Conservation (phyloP, 2,888 invertebrate species). For the Drosophila neonasuta region DNA sequence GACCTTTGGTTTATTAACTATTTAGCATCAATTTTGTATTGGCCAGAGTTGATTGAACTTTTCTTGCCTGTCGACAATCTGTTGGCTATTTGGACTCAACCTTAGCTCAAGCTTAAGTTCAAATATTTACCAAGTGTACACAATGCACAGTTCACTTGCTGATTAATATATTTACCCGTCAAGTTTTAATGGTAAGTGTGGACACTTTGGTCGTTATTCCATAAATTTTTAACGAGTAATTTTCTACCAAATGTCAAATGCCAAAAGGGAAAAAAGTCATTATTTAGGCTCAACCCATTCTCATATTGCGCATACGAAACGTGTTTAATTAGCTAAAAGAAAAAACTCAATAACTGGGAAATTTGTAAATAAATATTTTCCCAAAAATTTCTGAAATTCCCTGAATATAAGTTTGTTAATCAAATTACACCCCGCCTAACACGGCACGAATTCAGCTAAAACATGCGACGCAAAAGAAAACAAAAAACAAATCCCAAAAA, state of each 20-base stretch:
- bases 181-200: slow-evolving; percentile 2
- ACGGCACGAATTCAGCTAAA: slow-evolving; percentile 27
- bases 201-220: slow-evolving; percentile 38
- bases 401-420: slow-evolving; percentile 44
- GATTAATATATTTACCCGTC: slow-evolving; percentile 53
- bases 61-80: slow-evolving; percentile 10
- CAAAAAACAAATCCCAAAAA: slow-evolving; percentile 15
- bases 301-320: slow-evolving; percentile 30
- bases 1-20: slow-evolving; percentile 44
- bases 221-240: slow-evolving; percentile 59
- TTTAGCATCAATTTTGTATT: slow-evolving; percentile 39
- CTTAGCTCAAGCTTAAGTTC: slow-evolving; percentile 15
- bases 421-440: slow-evolving; percentile 19
- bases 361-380: slow-evolving; percentile 36
- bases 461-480: slow-evolving; percentile 30
- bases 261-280: slow-evolving; percentile 25
- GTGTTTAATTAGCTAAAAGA: neutral
- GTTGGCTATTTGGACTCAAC: neutral
- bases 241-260: slow-evolving; percentile 59
- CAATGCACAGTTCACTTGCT: slow-evolving; percentile 26
- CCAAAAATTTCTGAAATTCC: slow-evolving; percentile 35
- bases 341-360: neutral
- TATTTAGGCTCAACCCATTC: neutral
- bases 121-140: slow-evolving; percentile 62
- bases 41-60: slow-evolving; percentile 65